Evolutionary conservation across 2,113 vertebrate species (phyloP), one percentile per base, ranked within the genome.

Genomic region (Sapayoa aenigma): DNA sequence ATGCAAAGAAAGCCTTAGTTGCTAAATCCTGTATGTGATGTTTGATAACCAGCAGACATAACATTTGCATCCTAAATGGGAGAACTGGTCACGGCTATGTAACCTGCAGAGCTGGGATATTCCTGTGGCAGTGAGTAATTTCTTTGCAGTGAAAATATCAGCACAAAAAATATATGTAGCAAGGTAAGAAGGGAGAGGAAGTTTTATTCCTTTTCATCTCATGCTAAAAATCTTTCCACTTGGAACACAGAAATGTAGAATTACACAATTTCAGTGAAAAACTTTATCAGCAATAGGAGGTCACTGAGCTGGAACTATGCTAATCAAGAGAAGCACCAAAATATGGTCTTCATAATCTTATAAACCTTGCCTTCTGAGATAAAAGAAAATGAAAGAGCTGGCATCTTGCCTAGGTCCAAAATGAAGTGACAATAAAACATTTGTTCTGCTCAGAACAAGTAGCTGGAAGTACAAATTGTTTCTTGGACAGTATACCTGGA

Each of bases 71-170:
- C 81, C 67, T 87, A 42, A 90, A 84, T 60, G 63, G 60, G 59
- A 87, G 33, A 91, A 78, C 28, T 41, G 22, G 67, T 84, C 78
- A 88, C 81, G 89, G 84, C 67, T 56, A 77, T 17, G 24, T 83
- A 91, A 93, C 84, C 84, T 93, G 78, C 75, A 93, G 76, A 86
- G 60, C 69, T 83, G 52, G 50, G 56, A 47, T 93, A 74, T 85
- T 91, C 74, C 47, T 90, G 73, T 52, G 52, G 72, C 49, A 71
- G 60, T 84, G 78, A 95, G 68, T 72, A 56, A 91, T 78, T 92
- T 76, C 53, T 87, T 84, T 82, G 56, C 76, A 72, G 33, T 80
- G 58, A 82, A 75, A 63, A 66, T 0, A 2, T 62, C 56, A 83
- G 55, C 25, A 60, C 9, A 41, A 84, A 79, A 65, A 85, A 46